Evolutionary conservation across 1,140 invertebrate species (phyloP), one percentile per base, ranked within the genome.

Genomic region (Cotesia vestalis): DNA sequence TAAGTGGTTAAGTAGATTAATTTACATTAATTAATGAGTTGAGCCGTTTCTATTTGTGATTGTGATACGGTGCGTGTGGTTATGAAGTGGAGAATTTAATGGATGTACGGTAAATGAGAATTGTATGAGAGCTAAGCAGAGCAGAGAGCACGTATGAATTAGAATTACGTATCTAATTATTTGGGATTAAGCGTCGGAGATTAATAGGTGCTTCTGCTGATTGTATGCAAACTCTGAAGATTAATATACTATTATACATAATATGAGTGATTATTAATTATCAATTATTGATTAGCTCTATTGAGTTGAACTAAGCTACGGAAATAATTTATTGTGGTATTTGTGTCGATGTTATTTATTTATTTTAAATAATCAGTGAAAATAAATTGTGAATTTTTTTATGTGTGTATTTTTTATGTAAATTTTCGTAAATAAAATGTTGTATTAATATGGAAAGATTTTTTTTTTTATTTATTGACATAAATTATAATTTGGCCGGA

Each of bases 101-200:
- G 27, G 46, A 70, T 8, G 69, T 38, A 2, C 4, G 35, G 5
- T 40, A 52, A 36, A 63, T 14, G 11, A 64, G 17, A 72, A 12
- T 35, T 17, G 46, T 38, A 68, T n/a, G 53, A n/a, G 66, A 46
- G 63, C 68, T 67, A 71, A 67, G 35, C 66, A 36, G 38, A 63
- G 67, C n/a, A 40, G 40, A 36, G 63, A 71, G 52, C 52, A 38
- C 51, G 55, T 62, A 69, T 66, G 62, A 71, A 73, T 75, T 75
- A 75, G 67, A 66, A 66, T 76, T 76, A 76, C 75, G 75, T 76
- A 71, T 71, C 73, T 76, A 74, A 76, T 76, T 76, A 74, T 69
- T 12, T 57, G 51, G 53, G 70, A 59, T 76, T 76, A 74, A 74
- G 51, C 4, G 34, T 62, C 66, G 51, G 35, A 61, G 35, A 67